Conservation (phyloP, 2,888 invertebrate genomes). For the Nymphalis c-album region DNA sequence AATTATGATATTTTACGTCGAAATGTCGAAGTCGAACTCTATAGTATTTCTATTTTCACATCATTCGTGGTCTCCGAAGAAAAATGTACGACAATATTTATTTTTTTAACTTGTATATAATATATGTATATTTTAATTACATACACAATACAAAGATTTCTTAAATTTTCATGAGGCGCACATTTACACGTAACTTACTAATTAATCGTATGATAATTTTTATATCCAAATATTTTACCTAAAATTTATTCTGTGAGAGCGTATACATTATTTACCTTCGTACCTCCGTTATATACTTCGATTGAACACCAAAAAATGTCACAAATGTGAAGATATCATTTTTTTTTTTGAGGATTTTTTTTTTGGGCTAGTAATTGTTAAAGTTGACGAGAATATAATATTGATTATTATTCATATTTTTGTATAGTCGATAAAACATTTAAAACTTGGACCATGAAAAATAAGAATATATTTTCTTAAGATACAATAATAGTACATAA, state of each 20-base stretch:
- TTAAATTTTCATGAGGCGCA: slow-evolving; percentile 78
- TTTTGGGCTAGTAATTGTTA: slow-evolving; percentile 76
- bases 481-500: slow-evolving; percentile 81
- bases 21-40: slow-evolving; percentile 65
- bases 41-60: slow-evolving; percentile 58
- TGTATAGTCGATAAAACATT: slow-evolving; percentile 82
- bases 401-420: slow-evolving; percentile 80
- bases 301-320: slow-evolving; percentile 81
- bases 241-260: slow-evolving; percentile 78
- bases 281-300: slow-evolving; percentile 73
- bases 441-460: slow-evolving; percentile 82
- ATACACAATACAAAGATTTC: slow-evolving; percentile 80
- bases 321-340: slow-evolving; percentile 76
- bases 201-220: slow-evolving; percentile 75
- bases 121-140: slow-evolving; percentile 80
- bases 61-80: slow-evolving; percentile 73
- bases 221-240: slow-evolving; percentile 79
- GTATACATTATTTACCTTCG: slow-evolving; percentile 78
- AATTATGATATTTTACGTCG: slow-evolving; percentile 54
- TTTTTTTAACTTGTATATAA: slow-evolving; percentile 77
- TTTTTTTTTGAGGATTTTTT: slow-evolving; percentile 75
- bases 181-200: slow-evolving; percentile 77
- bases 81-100: slow-evolving; percentile 70
- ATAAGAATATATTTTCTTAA: slow-evolving; percentile 82
- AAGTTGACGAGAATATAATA: slow-evolving; percentile 81